phyloP scores from a whole-genome alignment of 2,888 invertebrate genomes.

The Venusia cambrica region DNA sequence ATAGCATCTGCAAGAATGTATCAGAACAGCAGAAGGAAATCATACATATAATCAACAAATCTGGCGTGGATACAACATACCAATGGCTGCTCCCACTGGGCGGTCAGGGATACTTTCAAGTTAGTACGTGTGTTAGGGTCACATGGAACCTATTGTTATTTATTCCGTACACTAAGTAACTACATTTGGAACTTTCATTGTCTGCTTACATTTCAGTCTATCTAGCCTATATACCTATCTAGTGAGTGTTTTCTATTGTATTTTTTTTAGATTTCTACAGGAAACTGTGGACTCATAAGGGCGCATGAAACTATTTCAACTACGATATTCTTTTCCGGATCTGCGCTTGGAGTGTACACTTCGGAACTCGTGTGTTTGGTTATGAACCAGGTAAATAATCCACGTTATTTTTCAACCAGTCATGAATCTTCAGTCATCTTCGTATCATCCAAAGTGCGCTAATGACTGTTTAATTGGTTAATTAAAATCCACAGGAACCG shows the following conservation, averaged over 20 bases:
- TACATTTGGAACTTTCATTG: not conserved
- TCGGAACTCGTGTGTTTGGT: conserved; percentile 67
- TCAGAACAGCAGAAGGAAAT: conserved; percentile 53
- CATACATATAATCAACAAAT: conserved; percentile 58
- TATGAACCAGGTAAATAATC: conserved; percentile 71
- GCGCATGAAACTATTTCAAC: conserved; percentile 62
- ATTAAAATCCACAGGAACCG: conserved; percentile 51
- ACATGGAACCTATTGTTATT: not conserved
- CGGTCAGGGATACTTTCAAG: conserved; percentile 69
- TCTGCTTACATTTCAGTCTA: not conserved
- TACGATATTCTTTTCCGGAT: conserved; percentile 57
- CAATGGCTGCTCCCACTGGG: conserved; percentile 65
- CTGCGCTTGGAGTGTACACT: conserved; percentile 60
- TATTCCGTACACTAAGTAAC: too few relatives aligned
- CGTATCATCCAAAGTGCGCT: too few relatives aligned
- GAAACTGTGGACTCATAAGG: conserved; percentile 68
- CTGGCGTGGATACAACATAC: conserved; percentile 64
- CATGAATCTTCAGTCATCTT: too few relatives aligned
- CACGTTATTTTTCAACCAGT: too few relatives aligned
- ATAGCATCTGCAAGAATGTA: conserved; percentile 57
- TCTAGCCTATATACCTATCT: too few relatives aligned
- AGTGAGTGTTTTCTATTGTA: not conserved
- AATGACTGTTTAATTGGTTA: not conserved
- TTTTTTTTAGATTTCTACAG: conserved; percentile 56
- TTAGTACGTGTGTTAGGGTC: conserved; percentile 27